Base-by-base conservation (phyloP, 2,113 vertebrate genomes). In the Tragelaphus buxtoni region DNA sequence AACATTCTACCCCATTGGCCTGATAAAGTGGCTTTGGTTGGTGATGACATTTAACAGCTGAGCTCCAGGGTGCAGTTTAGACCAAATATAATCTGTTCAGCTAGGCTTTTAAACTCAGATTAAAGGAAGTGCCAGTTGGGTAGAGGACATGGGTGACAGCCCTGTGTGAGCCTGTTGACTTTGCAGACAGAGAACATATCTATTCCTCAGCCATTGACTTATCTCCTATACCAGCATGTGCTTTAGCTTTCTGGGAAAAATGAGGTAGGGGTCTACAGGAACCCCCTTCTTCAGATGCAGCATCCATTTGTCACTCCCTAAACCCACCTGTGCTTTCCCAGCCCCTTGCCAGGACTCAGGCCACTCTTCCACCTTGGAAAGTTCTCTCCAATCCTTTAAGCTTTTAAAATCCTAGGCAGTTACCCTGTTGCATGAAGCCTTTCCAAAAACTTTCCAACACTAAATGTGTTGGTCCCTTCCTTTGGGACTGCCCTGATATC, bases 61-160 rank as follows among this genome's bases (percentile, higher is more conserved):
- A 45, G 56, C 42, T 85, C 26, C 18, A 63, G 63, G 35, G 55
- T 92, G n/a, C 80, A 58, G 28, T 26, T 80, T 77, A 56, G 28
- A 63, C 69, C 94, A 96, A 96, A 91, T 26, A 47, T 3, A 65
- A 61, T 77, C 60, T 95, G 65, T 83, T 88, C 91, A 69, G 30
- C 13, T 85, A 72, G 53, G 13, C 55, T 95, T 90, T 56, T 80
- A 53, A 58, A 69, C 42, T 96, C 77, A 63, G 92, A 80, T 81
- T 9, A 79, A 7, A 90, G 63, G 24, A 49, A 58, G 81, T 11
- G 22, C 26, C 49, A 4, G 0, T 14, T 51, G 79, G 51, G 35
- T 4, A 28, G 45, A 79, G 3, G 32, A 18, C 32, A 4, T 16
- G n/a, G n/a, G 49, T 61, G 81, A 26, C 3, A 58, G 39, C 17